phyloP scores from a whole-genome alignment of 2,113 vertebrate genomes.

The Macaca fascicularis region DNA sequence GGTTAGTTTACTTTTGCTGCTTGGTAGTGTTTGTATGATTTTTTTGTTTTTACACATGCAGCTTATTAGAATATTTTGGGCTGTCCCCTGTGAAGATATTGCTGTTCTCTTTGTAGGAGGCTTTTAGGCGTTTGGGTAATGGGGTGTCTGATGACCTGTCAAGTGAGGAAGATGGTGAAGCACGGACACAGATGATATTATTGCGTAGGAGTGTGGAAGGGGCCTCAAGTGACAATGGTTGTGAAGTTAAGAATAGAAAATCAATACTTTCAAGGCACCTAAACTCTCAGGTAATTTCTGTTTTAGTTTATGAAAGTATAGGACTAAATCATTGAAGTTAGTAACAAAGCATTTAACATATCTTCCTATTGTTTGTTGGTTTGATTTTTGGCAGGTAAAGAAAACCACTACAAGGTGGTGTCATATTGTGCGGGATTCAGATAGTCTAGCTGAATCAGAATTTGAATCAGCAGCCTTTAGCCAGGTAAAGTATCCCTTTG shows the following conservation, averaged over 20 bases:
- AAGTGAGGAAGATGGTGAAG: constrained; percentile 91
- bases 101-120: constrained; percentile 78
- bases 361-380: not conserved
- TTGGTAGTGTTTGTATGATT: not conserved
- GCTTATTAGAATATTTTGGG: not conserved
- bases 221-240: constrained; percentile 82
- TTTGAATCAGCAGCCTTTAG: constrained; percentile 81
- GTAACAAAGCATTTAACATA: not conserved
- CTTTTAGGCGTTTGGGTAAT: constrained; percentile 75
- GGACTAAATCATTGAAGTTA: not conserved
- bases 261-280: constrained; percentile 77
- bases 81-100: not conserved
- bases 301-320: not conserved
- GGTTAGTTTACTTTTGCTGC: not conserved
- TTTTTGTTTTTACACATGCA: not conserved
- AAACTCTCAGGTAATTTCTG: constrained; percentile 80
- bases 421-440: constrained; percentile 81
- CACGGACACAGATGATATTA: constrained; percentile 63
- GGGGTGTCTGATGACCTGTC: constrained; percentile 93
- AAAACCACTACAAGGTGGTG: constrained; percentile 65
- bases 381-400: constrained; percentile 70
- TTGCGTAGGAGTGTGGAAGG: constrained; percentile 80
- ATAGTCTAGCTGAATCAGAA: constrained; percentile 86
- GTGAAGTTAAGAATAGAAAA: constrained; percentile 83
- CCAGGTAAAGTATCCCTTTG: constrained; percentile 80